Evolutionary conservation across 2,888 invertebrate genomes (phyloP).

Genomic region (Malthinus flaveolus): DNA sequence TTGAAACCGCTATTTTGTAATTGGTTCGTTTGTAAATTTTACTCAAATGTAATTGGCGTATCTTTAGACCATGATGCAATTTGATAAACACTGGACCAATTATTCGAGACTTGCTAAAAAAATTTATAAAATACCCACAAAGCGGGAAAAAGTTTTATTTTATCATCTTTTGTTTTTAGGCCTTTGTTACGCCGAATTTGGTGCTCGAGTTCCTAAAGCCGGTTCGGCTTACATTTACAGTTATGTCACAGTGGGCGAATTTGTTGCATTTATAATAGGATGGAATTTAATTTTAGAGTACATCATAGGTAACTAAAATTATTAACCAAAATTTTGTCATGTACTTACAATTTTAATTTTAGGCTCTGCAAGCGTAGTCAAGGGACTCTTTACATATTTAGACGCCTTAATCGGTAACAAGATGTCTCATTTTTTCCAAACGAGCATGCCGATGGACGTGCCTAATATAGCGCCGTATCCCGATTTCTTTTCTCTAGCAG

Average conservation of each 20-base stretch:
- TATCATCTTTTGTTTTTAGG: slow-evolving; percentile 55
- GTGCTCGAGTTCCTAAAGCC: slow-evolving; percentile 84
- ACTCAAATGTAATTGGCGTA: not conserved
- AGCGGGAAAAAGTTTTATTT: too few relatives aligned
- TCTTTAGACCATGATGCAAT: not conserved
- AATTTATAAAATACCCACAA: too few relatives aligned
- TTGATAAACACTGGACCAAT: not conserved
- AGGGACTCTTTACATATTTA: slow-evolving; percentile 77
- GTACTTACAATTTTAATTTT: slow-evolving; percentile 25
- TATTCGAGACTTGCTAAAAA: too few relatives aligned
- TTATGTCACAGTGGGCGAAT: slow-evolving; percentile 91
- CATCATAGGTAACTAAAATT: slow-evolving; percentile 68
- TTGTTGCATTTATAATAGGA: slow-evolving; percentile 88
- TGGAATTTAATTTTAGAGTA: slow-evolving; percentile 93
- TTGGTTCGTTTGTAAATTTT: not conserved
- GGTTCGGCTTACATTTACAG: slow-evolving; percentile 94
- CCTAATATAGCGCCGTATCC: slow-evolving; percentile 71
- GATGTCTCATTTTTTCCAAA: slow-evolving; percentile 66
- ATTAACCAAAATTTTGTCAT: not conserved
- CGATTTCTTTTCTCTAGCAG: slow-evolving; percentile 74
- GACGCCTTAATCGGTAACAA: slow-evolving; percentile 69
- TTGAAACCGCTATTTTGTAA: not conserved
- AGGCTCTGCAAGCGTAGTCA: slow-evolving; percentile 84
- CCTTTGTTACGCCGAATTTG: slow-evolving; percentile 92
- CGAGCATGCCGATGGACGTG: slow-evolving; percentile 68